A percentile compares a stretch with the other conserved stretches of the same genome.
These are phyloP conservation scores for Suricata suricatta DNA, from an alignment of 2,113 vertebrate species.

Conservation along the genomic window DNA sequence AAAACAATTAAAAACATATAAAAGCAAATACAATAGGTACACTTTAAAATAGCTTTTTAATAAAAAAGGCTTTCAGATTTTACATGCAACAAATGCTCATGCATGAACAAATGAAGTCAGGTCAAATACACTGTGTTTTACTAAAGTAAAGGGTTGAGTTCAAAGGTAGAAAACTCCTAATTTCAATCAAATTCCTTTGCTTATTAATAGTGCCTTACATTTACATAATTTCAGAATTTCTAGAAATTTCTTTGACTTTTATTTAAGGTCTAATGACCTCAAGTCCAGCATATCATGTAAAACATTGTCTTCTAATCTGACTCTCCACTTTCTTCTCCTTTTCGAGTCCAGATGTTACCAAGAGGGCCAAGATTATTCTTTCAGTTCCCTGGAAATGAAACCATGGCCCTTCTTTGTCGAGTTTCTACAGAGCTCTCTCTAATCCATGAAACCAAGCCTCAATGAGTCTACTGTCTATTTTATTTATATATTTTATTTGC, in stretches of 20 bases:
- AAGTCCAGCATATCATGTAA: background rate
- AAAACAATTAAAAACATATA: constrained; percentile 56
- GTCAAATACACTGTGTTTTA: background rate
- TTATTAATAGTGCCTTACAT: background rate
- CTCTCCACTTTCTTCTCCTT: background rate
- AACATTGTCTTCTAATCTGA: background rate
- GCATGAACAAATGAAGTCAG: background rate
- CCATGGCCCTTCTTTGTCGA: background rate
- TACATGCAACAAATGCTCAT: background rate
- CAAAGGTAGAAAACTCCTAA: background rate
- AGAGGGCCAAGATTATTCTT: background rate
- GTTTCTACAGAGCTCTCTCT: background rate
- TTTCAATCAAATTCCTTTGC: background rate
- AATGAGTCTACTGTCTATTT: background rate
- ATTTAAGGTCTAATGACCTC: background rate
- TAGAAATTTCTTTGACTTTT: background rate
- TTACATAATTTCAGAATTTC: background rate
- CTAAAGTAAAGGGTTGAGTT: background rate
- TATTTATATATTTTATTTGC: background rate
- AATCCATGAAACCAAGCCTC: background rate
- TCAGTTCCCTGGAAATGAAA: background rate
- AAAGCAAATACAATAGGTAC: constrained; percentile 34
- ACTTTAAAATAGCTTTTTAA: constrained; percentile 45
- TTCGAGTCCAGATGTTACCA: background rate
- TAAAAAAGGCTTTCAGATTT: background rate